phyloP scores from a whole-genome alignment of 2,113 vertebrate genomes.

The Sclerurus mexicanus region DNA sequence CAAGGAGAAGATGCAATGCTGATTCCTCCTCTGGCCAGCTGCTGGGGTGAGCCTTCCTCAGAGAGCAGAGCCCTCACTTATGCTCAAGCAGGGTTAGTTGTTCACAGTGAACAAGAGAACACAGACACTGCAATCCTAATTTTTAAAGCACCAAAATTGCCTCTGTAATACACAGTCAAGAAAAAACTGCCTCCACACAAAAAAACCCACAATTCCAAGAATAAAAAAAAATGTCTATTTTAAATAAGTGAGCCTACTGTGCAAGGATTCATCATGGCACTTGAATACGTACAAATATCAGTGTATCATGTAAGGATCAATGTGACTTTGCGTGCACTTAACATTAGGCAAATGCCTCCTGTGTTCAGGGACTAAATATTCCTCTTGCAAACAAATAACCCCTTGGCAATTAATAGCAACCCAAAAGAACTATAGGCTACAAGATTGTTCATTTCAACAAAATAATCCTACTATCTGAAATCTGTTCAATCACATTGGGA shows the following conservation, averaged over 20 bases:
- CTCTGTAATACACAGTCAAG: not conserved
- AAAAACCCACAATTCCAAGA: not conserved
- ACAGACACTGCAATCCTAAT: not conserved
- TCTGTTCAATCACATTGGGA: not conserved
- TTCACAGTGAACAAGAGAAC: not conserved
- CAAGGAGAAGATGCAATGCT: not conserved
- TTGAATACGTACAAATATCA: not conserved
- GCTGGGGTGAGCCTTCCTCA: not conserved
- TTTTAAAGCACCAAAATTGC: not conserved
- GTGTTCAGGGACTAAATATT: not conserved
- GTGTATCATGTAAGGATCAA: not conserved
- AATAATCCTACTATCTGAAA: not conserved
- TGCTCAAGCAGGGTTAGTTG: not conserved
- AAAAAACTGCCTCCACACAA: not conserved
- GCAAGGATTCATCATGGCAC: not conserved
- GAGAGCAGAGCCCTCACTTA: not conserved
- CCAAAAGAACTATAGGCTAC: not conserved
- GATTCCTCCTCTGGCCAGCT: not conserved
- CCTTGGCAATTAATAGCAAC: not conserved
- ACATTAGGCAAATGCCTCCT: not conserved
- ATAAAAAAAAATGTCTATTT: not conserved
- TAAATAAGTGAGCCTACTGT: not conserved
- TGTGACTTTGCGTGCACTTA: not conserved
- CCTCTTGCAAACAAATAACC: not conserved
- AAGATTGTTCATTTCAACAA: not conserved